Evolutionary conservation across 2,888 invertebrate genomes (phyloP).

Genomic region (Watsonalla cultraria): DNA sequence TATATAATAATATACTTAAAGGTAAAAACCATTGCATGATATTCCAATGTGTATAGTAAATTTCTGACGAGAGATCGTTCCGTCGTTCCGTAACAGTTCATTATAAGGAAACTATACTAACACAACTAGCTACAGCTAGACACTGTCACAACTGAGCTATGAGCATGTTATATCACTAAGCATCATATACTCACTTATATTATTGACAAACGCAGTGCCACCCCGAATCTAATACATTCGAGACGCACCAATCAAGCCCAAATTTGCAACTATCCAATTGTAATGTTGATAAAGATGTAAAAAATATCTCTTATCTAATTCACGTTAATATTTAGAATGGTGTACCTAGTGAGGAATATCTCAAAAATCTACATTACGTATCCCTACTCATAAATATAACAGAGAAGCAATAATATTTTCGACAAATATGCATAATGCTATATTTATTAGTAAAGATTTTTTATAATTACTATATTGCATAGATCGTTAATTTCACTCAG

Average conservation of each 20-base stretch:
- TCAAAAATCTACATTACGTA: constrained; percentile 44
- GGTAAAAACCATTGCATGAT: not conserved
- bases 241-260: constrained; percentile 53
- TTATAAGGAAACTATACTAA: constrained; percentile 50
- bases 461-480: constrained; percentile 3
- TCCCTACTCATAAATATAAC: constrained; percentile 54
- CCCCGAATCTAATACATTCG: constrained; percentile 33
- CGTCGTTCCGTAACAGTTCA: constrained; percentile 38
- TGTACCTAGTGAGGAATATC: constrained; percentile 43
- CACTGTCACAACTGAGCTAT: constrained; percentile 73
- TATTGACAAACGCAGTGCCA: constrained; percentile 42
- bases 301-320: constrained; percentile 57
- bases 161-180: constrained; percentile 75
- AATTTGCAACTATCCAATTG: constrained; percentile 33
- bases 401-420: constrained; percentile 28
- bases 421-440: constrained; percentile 37
- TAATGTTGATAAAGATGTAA: constrained; percentile 52
- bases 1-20: not conserved
- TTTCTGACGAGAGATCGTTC: constrained; percentile 35
- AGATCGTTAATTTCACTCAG: not conserved
- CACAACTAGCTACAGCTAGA: constrained; percentile 68
- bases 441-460: constrained; percentile 52
- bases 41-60: not conserved
- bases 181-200: constrained; percentile 54
- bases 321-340: constrained; percentile 59